Evolutionary conservation across 2,888 invertebrate genomes (phyloP), one percentile per base, ranked within the genome.

Genomic region (Ennomos fuscantarius): DNA sequence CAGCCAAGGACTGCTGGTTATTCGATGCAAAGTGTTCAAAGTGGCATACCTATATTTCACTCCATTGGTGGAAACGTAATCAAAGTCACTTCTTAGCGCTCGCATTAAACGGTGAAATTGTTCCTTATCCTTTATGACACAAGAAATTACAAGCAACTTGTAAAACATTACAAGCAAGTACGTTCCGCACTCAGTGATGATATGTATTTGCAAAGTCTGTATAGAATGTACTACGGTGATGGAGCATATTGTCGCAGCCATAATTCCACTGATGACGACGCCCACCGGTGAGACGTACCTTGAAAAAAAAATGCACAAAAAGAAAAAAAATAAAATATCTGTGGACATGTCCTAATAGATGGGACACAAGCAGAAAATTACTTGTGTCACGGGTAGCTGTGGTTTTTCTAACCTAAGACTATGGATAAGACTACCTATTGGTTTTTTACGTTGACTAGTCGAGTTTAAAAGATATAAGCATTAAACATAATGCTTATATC

Each of bases 41-140:
- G 6, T 36, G 1, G 8, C 43, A 9, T 9, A 65, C 65, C 60
- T 63, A 56, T 63, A 61, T 47, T 47, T 65, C 11, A 15, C 15
- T 46, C 60, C 60, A 11, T 9, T 43, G 1, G 54, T 57, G 33
- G 42, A 59, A 35, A 65, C 57, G 32, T 59, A 65, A 8, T 47
- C 3, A 11, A 63, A 65, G 49, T 63, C 63, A 3, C 61, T 44
- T 13, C 43, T 41, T 13, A 63, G 11, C 5, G 56, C 54, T 57
- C 43, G 34, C 10, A 54, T 9, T 9, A 63, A 52, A 0, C 13
- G 39, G 9, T 48, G 34, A 36, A 59, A 65, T 1, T 56, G 8
- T 6, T 46, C 15, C 24, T 46, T 53, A 1, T 61, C 40, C 2
- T 9, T 44, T 8, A 52, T 8, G 0, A 51, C 39, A 46, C 58